Base-by-base conservation (phyloP, 2,888 invertebrate genomes). In the Pollenia griseotomentosa region DNA sequence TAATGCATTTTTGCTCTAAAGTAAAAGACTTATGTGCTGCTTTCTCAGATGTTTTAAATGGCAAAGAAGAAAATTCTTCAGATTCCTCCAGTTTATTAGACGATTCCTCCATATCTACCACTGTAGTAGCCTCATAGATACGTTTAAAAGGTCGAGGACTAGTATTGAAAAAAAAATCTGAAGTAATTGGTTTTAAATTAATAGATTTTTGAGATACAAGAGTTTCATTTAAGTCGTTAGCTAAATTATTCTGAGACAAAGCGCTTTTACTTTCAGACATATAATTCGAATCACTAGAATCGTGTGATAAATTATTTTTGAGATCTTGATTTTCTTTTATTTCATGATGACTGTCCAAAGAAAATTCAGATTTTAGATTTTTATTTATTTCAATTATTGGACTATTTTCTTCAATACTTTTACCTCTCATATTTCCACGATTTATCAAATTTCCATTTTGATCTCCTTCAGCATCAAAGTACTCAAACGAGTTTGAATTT, bases 401-500 rank as follows among this genome's bases (percentile, higher is more conserved):
- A 33, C 14, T 8, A 51, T 19, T 16, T 7, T 11, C 40, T 11
- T 53, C 40, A 19, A 46, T 33, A 8, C 19, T 16, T 0, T 6
- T n/a, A 19, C 9, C 10, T 57, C 6, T n/a, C 0, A 4, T 51
- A 40, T 16, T 12, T 6, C 10, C 5, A 9, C 16, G 2, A 42
- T 59, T 83, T 48, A 53, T 8, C 11, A 73, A 1, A 55, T 84
- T 74, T 0, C 79, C 79, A 80, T 85, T 85, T 14, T 42, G 10
- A 71, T 75, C 81, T 1, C 19, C 19, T 2, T 68, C 74, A 5
- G 85, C 80, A 75, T 77, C 77, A 77, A 66, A 85, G 42, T 82
- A 85, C 59, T 85, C 85, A 81, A 85, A 81, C 12, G 85, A 81
- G 78, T 85, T 42, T 9, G 81, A 81, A 59, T 77, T 81, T 65